Conservation (phyloP, 2,888 invertebrate genomes). For the Tetramorium bicarinatum region DNA sequence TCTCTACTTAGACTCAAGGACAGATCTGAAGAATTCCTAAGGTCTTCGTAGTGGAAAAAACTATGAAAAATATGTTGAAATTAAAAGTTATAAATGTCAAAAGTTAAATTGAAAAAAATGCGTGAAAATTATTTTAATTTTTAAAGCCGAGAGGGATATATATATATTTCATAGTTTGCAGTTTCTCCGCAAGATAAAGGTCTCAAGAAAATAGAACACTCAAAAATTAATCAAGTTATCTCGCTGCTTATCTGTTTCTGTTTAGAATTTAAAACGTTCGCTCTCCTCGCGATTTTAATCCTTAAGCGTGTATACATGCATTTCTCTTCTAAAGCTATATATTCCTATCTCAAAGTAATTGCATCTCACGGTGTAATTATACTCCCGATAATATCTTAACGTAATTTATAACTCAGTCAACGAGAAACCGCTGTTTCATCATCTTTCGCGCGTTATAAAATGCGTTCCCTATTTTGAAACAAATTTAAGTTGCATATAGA, state of each 20-base stretch:
- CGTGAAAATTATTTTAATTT: neutral
- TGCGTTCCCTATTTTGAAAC: constrained; percentile 7
- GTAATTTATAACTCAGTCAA: constrained; percentile 25
- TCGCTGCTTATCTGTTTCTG: neutral
- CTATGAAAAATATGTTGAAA: neutral
- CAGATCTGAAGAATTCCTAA: constrained; percentile 33
- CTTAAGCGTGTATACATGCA: neutral
- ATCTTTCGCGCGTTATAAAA: constrained; percentile 3
- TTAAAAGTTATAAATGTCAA: neutral
- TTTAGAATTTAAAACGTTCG: neutral
- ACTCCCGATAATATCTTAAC: constrained; percentile 17
- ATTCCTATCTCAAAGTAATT: constrained; percentile 10
- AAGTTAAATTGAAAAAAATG: neutral
- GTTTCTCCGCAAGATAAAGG: neutral
- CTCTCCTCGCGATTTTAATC: neutral
- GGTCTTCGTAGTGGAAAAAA: neutral
- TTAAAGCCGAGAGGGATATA: neutral
- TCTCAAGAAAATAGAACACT: neutral
- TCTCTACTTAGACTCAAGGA: constrained; percentile 52
- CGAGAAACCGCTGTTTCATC: neutral
- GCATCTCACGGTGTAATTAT: constrained; percentile 18
- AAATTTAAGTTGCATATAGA: constrained; percentile 16
- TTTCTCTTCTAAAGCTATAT: neutral
- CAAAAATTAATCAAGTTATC: neutral
- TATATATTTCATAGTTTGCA: neutral